Base-by-base conservation (phyloP, 2,888 invertebrate genomes). In the Pristionchus fissidentatus region DNA sequence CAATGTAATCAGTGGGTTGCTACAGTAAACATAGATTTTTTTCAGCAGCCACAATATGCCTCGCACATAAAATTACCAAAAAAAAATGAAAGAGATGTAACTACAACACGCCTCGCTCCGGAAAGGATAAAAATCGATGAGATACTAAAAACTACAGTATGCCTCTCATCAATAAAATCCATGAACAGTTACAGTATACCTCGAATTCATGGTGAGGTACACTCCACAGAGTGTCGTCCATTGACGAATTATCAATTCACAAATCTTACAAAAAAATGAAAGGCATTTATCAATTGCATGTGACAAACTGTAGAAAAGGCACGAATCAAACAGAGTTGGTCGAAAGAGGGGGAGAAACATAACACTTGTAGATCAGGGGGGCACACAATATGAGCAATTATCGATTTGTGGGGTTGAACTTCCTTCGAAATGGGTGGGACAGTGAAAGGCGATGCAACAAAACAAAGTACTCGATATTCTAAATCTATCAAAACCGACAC, bases 341-440 rank as follows among this genome's bases (percentile, higher is more conserved):
- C 66, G 38, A 66, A 66, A 66, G 66, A 66, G n/a, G n/a, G n/a
- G n/a, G n/a, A n/a, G n/a, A n/a, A n/a, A n/a, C n/a, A n/a, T n/a
- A 38, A 66, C 38, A 66, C 66, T 66, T 35, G 66, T 66, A 66
- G 3, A 38, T 38, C 66, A 66, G 38, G n/a, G n/a, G n/a, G n/a
- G n/a, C n/a, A n/a, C n/a, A n/a, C n/a, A 66, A 66, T 66, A 66
- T 66, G 66, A 66, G 66, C 66, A 38, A 66, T n/a, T n/a, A n/a
- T 66, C 66, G 66, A 66, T 66, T 66, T 66, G 66, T 38, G 38
- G 35, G 38, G 66, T 66, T 66, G 35, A 66, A 66, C 35, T 66
- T 19, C 66, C 66, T 66, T 66, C 26, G 3, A n/a, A n/a, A n/a
- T n/a, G n/a, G n/a, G n/a, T n/a, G n/a, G n/a, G 35, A 66, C 66